Conservation (phyloP, 1,140 invertebrate species). For the Pararge aegeria region DNA sequence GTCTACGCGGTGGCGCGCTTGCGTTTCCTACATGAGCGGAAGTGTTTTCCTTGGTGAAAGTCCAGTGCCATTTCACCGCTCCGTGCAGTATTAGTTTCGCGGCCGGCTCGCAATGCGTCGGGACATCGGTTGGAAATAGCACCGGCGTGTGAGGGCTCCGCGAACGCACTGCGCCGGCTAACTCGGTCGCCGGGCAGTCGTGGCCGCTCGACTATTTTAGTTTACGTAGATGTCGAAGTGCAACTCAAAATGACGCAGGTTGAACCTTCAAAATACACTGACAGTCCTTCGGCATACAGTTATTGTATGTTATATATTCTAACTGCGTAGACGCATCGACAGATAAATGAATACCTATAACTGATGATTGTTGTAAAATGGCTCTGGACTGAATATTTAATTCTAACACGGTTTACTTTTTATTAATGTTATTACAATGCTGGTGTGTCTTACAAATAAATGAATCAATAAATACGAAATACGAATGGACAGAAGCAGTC, state of each 20-base stretch:
- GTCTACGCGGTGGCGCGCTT: conserved; percentile 43
- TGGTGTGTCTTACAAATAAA: too few species aligned
- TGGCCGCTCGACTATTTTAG: conserved; percentile 70
- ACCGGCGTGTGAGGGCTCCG: conserved; percentile 68
- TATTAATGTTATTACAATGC: too few species aligned
- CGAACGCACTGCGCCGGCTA: conserved; percentile 65
- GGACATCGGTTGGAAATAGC: conserved; percentile 72
- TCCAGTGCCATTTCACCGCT: conserved; percentile 69
- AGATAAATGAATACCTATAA: too few species aligned
- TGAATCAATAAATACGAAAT: too few species aligned
- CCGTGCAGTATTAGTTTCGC: conserved; percentile 65
- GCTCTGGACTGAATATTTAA: too few species aligned
- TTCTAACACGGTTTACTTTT: too few species aligned
- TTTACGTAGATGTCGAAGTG: conserved; percentile 76
- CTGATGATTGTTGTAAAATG: too few species aligned
- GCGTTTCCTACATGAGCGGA: conserved; percentile 65
- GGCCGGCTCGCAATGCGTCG: conserved; percentile 58
- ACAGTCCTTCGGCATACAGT: conserved; percentile 19
- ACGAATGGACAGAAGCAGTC: too few species aligned
- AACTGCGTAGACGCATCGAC: conserved; percentile 17
- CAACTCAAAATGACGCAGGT: conserved; percentile 48
- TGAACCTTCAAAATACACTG: conserved; percentile 57
- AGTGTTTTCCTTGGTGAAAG: conserved; percentile 60
- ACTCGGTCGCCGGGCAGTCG: conserved; percentile 70
- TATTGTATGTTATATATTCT: conserved; percentile 1